These are phyloP conservation scores for Pecten maximus DNA, from an alignment of 2,888 invertebrate species.

Conservation along the genomic window DNA sequence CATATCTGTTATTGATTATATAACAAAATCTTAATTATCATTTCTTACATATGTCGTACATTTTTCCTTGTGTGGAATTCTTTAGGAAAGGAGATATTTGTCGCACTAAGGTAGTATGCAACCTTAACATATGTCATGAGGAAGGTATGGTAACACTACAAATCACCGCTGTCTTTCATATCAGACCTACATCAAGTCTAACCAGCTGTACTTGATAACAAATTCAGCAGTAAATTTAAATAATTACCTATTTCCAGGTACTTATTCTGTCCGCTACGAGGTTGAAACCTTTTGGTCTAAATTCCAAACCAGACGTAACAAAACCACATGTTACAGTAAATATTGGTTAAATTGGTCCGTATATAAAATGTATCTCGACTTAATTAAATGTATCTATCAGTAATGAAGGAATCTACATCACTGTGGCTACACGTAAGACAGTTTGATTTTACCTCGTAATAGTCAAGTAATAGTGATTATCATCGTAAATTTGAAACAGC, in stretches of 20 bases:
- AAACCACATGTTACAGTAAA: not conserved
- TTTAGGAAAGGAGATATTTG: conserved; percentile 26
- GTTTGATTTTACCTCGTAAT: not conserved
- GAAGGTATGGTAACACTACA: not conserved
- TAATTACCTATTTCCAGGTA: not conserved
- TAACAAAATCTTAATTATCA: not conserved
- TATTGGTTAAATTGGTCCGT: not conserved
- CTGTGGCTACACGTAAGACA: not conserved
- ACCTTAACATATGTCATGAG: conserved; percentile 22
- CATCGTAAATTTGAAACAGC: not conserved
- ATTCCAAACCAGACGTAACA: not conserved
- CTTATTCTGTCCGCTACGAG: not conserved
- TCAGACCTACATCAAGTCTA: not conserved
- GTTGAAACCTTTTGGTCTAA: not conserved
- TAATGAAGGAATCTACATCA: not conserved
- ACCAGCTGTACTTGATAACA: not conserved
- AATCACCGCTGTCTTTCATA: not conserved
- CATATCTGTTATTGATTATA: too few relatives aligned
- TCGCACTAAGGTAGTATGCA: not conserved
- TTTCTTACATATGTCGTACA: not conserved
- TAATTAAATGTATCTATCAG: not conserved
- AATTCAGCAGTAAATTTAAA: not conserved
- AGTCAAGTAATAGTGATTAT: not conserved
- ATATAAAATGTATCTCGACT: not conserved
- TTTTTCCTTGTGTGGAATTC: not conserved